Percentiles rank a stretch among this genome's conserved stretches.
Conservation (phyloP, 2,113 vertebrate species). For the Poeciliopsis retropinna region DNA sequence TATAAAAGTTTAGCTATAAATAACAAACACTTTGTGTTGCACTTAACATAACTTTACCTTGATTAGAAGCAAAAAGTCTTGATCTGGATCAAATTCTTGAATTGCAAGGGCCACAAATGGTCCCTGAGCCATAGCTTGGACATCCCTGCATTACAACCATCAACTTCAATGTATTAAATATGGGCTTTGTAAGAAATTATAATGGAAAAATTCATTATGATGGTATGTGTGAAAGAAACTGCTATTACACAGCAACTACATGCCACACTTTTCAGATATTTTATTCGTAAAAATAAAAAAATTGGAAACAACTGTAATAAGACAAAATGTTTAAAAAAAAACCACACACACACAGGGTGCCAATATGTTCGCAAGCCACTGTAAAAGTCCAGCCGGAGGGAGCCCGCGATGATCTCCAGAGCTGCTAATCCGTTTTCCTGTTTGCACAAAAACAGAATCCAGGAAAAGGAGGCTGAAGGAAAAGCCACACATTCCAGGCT, state of each 20-base stretch:
- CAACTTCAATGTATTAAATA: no score
- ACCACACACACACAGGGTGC: no score
- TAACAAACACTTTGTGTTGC: no score
- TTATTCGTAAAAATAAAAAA: background rate
- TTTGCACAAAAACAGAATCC: constrained; percentile 55
- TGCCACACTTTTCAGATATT: background rate
- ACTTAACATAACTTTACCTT: no score
- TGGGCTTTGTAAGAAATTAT: no score
- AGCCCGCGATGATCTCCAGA: constrained; percentile 47
- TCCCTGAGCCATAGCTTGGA: no score
- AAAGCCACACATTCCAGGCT: constrained; percentile 70
- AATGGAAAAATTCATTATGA: background rate
- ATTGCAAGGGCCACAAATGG: no score
- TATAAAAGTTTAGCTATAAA: no score
- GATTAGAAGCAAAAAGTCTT: no score
- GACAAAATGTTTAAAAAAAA: background rate
- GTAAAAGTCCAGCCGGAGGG: constrained; percentile 52
- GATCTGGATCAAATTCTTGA: no score
- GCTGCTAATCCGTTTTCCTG: constrained; percentile 61
- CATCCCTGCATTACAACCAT: no score
- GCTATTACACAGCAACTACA: background rate
- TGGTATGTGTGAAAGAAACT: background rate
- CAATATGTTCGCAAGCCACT: constrained; percentile 21
- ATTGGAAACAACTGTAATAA: background rate
- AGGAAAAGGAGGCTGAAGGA: constrained; percentile 68